Conservation (phyloP, 2,113 vertebrate genomes). For the Cyrtonyx montezumae region DNA sequence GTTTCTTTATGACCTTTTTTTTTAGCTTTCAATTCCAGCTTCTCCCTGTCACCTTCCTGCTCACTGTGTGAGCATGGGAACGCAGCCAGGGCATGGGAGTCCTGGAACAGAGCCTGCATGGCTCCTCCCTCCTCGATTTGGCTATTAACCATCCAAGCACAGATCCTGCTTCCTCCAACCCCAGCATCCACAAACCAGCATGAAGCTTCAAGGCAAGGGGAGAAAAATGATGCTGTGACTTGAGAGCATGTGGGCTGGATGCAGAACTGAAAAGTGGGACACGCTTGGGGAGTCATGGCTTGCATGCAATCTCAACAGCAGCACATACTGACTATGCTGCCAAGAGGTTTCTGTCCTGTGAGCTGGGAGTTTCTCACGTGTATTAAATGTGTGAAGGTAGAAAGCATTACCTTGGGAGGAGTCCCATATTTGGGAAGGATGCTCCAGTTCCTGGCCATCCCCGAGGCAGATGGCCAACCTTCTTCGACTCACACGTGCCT, state of each 20-base stretch:
- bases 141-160: accelerated
- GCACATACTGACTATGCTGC: accelerated
- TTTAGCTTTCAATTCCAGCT: neutral
- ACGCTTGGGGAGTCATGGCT: neutral
- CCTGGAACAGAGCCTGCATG: neutral
- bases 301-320: neutral
- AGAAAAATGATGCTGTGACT: neutral
- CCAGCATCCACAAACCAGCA: neutral
- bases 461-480: neutral
- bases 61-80: accelerated
- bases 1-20: accelerated
- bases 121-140: accelerated
- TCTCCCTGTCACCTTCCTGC: accelerated
- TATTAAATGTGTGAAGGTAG: neutral
- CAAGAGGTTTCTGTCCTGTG: neutral
- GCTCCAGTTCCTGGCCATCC: neutral
- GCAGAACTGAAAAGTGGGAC: neutral
- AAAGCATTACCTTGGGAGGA: neutral
- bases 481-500: neutral
- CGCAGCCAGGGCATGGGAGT: neutral
- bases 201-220: neutral
- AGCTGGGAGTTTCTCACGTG: neutral
- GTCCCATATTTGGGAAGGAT: neutral
- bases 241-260: accelerated
- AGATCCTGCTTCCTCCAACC: neutral